A percentile compares a stretch with the other conserved stretches of the same genome.
Conservation (phyloP, 35 echinoderm and acorn worm species). For the Hemicentrotus pulcherrimus region DNA sequence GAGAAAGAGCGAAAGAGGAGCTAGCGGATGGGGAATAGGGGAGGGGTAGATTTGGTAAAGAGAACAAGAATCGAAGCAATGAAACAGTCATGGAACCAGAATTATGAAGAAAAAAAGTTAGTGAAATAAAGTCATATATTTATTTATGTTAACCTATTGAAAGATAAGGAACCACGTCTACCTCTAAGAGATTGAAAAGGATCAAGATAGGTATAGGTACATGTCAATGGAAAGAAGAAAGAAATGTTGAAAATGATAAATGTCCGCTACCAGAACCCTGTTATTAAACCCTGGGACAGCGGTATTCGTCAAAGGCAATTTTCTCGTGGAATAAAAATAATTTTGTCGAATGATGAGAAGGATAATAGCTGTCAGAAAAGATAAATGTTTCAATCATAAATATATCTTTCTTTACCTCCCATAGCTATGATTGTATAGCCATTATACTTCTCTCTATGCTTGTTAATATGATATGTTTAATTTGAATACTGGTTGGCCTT, state of each 20-base stretch:
- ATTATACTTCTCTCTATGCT: neutral
- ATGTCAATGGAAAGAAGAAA: neutral
- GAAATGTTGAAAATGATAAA: neutral
- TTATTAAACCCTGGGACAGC: neutral
- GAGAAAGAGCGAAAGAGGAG: no score
- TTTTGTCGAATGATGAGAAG: neutral
- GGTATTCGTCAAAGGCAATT: neutral
- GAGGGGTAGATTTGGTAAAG: no score
- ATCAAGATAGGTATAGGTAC: neutral
- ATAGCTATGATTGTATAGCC: neutral
- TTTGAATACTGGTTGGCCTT: no score
- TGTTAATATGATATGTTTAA: neutral
- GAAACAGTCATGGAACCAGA: no score
- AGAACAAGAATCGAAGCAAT: no score
- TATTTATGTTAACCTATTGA: no score
- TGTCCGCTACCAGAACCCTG: neutral
- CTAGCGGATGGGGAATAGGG: no score
- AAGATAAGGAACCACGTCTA: no score
- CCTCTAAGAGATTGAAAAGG: neutral
- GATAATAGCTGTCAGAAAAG: conserved; percentile 25
- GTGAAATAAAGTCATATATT: no score
- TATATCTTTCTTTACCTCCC: neutral
- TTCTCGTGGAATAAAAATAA: neutral
- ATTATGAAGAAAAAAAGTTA: no score
- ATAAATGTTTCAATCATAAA: neutral